Base-by-base conservation (phyloP, 1,140 invertebrate species). In the Brachionus asplanchnoidis region DNA sequence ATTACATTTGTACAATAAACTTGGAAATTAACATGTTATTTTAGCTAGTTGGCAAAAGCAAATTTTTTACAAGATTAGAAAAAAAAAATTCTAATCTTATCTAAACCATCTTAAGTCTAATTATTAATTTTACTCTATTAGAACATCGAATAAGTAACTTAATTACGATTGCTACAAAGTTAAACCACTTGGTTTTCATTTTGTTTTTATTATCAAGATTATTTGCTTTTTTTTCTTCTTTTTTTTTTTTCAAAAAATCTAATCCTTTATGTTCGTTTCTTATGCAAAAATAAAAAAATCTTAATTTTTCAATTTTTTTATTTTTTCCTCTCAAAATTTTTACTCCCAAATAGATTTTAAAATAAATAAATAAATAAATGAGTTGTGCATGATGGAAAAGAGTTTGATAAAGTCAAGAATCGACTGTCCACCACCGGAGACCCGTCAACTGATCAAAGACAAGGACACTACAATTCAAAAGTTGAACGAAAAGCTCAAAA, bases 381-480 rank as follows among this genome's bases (percentile, higher is more conserved):
- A 50, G 20, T 46, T 46, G 23, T 26, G 3, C 28, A 50, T 26
- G 20, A 77, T 50, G 44, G 73, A 77, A 77, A 46, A 46, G 42
- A 28, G 73, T 77, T 77, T 77, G 32, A 77, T 77, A 7, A 77
- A 77, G 46, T 77, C 73, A 80, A 53, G 77, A 40, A 80, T 80
- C 23, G 77, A 80, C 42, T 80, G 77, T 65, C 77, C 77, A 40
- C 77, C 77, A 60, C 53, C 77, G 3, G 77, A 60, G n/a, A 80
- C 77, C 42, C 50, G 77, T 40, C 50, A 60, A 80, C 40, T 80
- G 40, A 80, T 80, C 28, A 60, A 60, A 80, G 77, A 80, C 9
- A 80, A 80, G 32, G 77, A 80, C 53, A 5, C 17, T 14, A 60
- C 23, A 11, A 80, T 80, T 32, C 50, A 80, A 36, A 80, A 65